A percentile compares a stretch with the other conserved stretches of the same genome.
Evolutionary conservation across 2,888 invertebrate species (phyloP).

Genomic region (Tetheella fluctuosa): DNA sequence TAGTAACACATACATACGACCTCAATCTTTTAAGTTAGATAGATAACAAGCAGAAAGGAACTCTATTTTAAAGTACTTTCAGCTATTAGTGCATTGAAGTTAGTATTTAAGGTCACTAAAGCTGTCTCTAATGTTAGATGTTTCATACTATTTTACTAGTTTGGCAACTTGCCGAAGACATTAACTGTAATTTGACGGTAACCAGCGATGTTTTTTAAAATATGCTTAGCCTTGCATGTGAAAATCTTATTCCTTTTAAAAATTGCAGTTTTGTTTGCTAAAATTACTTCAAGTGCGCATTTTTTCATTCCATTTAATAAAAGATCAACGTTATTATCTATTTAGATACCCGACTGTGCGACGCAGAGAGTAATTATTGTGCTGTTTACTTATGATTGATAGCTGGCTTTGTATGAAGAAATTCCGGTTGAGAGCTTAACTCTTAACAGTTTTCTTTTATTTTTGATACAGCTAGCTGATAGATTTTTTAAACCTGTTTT

Average conservation of each 20-base stretch:
- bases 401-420: too few species aligned
- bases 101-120: not conserved
- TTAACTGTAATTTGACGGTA: constrained; percentile 18
- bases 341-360: too few species aligned
- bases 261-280: too few species aligned
- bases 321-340: too few species aligned
- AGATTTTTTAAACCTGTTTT: too few species aligned
- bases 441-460: too few species aligned
- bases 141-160: constrained; percentile 24
- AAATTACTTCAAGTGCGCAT: too few species aligned
- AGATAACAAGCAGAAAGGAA: not conserved
- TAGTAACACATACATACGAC: not conserved
- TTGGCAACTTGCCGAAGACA: constrained; percentile 36
- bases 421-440: too few species aligned
- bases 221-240: not conserved
- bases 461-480: too few species aligned
- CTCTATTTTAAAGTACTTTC: not conserved
- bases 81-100: not conserved
- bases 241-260: not conserved
- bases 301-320: too few species aligned
- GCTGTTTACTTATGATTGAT: too few species aligned
- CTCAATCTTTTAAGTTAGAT: not conserved
- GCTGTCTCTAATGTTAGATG: constrained; percentile 21
- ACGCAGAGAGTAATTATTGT: too few species aligned
- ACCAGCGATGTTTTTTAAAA: not conserved